Conservation (phyloP, 2,797 vertebrate genomes). For the Oreochromis grahami region DNA sequence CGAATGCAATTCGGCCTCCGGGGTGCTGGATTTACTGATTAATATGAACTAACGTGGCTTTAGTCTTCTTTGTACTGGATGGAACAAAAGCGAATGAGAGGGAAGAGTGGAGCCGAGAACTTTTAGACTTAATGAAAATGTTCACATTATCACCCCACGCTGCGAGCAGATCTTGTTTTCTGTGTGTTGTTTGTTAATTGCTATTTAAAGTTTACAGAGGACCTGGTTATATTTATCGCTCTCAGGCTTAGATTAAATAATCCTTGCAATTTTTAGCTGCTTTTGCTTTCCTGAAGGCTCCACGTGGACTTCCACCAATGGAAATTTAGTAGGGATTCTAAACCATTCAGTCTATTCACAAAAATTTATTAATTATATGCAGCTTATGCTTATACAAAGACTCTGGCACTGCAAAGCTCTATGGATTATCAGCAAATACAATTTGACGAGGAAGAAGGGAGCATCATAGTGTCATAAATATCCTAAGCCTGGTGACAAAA, state of each 20-base stretch:
- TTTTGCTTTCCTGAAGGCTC: not conserved
- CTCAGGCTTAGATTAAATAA: not conserved
- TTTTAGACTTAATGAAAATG: slow-evolving; percentile 7
- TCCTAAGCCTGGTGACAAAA: not conserved
- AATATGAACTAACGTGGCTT: slow-evolving; percentile 22
- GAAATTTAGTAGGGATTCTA: not conserved
- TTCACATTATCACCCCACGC: not conserved
- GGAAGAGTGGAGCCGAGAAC: not conserved
- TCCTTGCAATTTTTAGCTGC: not conserved
- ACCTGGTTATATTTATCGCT: not conserved
- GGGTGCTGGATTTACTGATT: slow-evolving; percentile 39
- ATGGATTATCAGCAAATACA: not conserved
- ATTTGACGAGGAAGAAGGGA: not conserved
- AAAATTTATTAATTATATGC: not conserved
- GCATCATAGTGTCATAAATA: not conserved
- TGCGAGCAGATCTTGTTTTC: not conserved
- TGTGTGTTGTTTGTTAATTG: slow-evolving; percentile 1
- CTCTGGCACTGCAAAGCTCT: not conserved
- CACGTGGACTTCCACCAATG: not conserved
- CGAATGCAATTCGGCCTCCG: slow-evolving; percentile 19
- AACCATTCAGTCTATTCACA: not conserved
- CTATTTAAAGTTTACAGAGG: not conserved
- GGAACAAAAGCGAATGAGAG: slow-evolving; percentile 19
- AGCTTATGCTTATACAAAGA: not conserved
- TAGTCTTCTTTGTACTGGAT: not conserved